Percentiles rank a stretch among this genome's conserved stretches.
Evolutionary conservation across 2,113 vertebrate species (phyloP).

Genomic region (Ifrita kowaldi): DNA sequence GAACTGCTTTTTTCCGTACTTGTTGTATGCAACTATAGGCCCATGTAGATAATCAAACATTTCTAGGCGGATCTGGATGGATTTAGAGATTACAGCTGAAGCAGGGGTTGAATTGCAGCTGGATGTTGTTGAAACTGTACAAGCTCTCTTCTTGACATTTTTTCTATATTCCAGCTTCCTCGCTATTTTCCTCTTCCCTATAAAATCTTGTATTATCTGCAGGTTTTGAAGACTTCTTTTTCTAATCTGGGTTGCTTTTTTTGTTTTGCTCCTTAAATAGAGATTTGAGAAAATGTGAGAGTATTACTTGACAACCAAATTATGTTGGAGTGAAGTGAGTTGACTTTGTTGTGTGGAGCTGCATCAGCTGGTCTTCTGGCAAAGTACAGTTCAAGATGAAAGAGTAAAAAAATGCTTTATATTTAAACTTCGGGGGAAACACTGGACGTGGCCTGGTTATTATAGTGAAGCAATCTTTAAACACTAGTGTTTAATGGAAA

Average conservation of each 20-base stretch:
- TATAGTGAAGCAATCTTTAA: neutral
- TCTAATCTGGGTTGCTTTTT: constrained; percentile 7
- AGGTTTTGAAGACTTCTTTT: constrained; percentile 39
- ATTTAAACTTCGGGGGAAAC: neutral
- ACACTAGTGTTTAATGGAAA: neutral
- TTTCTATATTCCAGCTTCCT: constrained; percentile 53
- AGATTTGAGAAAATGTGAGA: constrained; percentile 7
- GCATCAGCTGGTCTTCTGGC: neutral
- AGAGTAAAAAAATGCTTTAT: neutral
- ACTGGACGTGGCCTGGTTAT: neutral
- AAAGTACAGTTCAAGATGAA: neutral
- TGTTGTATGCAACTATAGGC: neutral
- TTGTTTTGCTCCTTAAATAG: constrained; percentile 36
- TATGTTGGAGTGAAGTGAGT: neutral
- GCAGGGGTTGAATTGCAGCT: constrained; percentile 50
- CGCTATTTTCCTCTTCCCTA: neutral
- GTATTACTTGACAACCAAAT: neutral
- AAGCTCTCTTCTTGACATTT: constrained; percentile 32
- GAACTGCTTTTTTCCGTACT: neutral
- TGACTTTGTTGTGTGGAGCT: neutral
- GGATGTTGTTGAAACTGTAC: constrained; percentile 50
- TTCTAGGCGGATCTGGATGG: neutral
- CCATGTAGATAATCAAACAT: neutral
- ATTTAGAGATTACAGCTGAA: constrained; percentile 41
- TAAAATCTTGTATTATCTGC: constrained; percentile 51